Percentiles rank a stretch among this genome's conserved stretches.
Conservation (phyloP, 2,797 vertebrate genomes). For the Otolemur crassicaudatus region DNA sequence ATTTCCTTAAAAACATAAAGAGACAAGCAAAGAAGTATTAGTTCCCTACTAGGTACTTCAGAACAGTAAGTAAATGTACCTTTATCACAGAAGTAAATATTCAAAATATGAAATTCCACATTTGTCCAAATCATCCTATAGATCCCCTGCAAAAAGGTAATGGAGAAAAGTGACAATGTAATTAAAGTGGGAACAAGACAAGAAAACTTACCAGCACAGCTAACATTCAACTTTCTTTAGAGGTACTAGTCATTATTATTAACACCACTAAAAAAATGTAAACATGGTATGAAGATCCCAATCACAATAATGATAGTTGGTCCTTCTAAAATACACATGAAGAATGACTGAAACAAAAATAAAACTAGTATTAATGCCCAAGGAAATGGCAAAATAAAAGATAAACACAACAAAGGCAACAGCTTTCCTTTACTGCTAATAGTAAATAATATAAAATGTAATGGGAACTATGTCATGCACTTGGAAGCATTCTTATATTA, state of each 20-base stretch:
- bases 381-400: background rate
- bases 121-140: background rate
- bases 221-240: background rate
- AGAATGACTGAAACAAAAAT: background rate
- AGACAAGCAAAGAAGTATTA: background rate
- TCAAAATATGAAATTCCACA: background rate
- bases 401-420: background rate
- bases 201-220: background rate
- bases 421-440: background rate
- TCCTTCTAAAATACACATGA: background rate
- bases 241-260: background rate
- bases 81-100: background rate
- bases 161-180: background rate
- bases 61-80: background rate
- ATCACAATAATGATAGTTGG: background rate
- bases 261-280: background rate
- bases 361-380: background rate
- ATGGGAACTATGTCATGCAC: background rate
- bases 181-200: background rate
- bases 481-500: background rate
- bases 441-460: background rate
- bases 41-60: background rate
- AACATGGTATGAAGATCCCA: background rate
- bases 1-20: background rate
- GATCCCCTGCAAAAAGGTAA: background rate